Percentiles rank a stretch among this genome's conserved stretches.
Evolutionary conservation across 2,797 vertebrate species (phyloP).

Genomic region (Petrocephalus sullivani): DNA sequence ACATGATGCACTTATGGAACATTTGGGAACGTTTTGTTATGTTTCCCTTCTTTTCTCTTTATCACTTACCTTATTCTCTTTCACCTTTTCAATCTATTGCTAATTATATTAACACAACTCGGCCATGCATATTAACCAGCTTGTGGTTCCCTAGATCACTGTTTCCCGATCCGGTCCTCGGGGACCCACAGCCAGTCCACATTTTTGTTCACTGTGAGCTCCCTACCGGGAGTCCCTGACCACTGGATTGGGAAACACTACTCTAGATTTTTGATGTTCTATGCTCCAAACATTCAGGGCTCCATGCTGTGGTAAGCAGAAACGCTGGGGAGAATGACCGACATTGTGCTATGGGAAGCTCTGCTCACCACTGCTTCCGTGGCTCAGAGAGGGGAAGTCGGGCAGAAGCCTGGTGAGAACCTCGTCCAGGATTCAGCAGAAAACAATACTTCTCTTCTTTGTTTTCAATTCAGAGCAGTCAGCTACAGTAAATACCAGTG

Average conservation of each 20-base stretch:
- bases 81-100: not conserved
- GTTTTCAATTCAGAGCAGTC: not conserved
- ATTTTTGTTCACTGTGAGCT: no score
- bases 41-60: not conserved
- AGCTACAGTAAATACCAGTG: conserved; percentile 4
- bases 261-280: not conserved
- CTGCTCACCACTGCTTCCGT: not conserved
- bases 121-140: not conserved
- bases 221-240: no score
- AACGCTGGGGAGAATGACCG: not conserved
- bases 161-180: no score
- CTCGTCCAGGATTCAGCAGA: not conserved
- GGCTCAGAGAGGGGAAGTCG: not conserved
- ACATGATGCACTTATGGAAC: not conserved
- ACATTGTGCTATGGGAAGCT: conserved; percentile 11
- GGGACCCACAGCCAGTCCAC: no score
- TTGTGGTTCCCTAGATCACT: not conserved
- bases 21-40: not conserved
- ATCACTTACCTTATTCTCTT: not conserved
- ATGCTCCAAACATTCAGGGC: not conserved
- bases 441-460: conserved; percentile 16
- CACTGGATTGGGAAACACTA: no score
- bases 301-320: not conserved
- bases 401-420: not conserved
- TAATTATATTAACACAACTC: not conserved